Evolutionary conservation across 1,140 invertebrate genomes (phyloP).

Genomic region (Bicyclus anynana): DNA sequence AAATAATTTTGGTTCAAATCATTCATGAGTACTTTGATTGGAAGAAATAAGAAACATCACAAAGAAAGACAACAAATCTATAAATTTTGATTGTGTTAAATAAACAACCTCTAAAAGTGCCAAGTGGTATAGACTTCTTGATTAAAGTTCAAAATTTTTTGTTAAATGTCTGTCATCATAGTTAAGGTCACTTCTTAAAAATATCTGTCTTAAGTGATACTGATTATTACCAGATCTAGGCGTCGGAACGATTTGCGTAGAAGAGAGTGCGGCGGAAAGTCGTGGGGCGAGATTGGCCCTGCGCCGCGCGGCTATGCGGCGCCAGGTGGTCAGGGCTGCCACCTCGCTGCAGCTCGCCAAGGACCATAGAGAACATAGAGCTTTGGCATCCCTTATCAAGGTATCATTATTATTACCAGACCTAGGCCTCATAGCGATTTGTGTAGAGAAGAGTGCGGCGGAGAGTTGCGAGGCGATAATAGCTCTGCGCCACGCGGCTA

Average conservation of each 20-base stretch:
- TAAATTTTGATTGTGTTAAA: too few species aligned
- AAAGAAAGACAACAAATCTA: too few species aligned
- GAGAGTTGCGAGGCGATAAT: constrained; percentile 71
- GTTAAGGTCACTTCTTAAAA: neutral
- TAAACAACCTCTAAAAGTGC: too few species aligned
- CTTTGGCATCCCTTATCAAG: constrained; percentile 51
- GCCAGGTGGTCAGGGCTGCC: constrained; percentile 73
- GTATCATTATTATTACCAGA: constrained; percentile 31
- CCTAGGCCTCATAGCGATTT: constrained; percentile 41
- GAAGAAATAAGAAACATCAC: too few species aligned
- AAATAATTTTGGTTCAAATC: too few species aligned
- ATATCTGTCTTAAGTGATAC: neutral
- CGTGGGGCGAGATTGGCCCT: constrained; percentile 74
- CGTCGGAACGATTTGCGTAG: constrained; percentile 47
- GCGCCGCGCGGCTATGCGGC: constrained; percentile 76
- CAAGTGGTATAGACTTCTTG: too few species aligned
- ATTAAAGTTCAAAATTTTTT: too few species aligned
- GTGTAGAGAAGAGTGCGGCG: constrained; percentile 54
- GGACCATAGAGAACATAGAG: constrained; percentile 43
- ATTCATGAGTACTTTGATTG: too few species aligned
- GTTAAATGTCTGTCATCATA: too few species aligned
- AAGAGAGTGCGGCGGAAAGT: constrained; percentile 53
- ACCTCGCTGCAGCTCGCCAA: constrained; percentile 47
- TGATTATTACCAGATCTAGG: constrained; percentile 32
- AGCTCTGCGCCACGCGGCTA: constrained; percentile 74